Percentiles rank a stretch among this genome's conserved stretches.
Conservation (phyloP, 2,113 vertebrate genomes). For the Tragelaphus scriptus region DNA sequence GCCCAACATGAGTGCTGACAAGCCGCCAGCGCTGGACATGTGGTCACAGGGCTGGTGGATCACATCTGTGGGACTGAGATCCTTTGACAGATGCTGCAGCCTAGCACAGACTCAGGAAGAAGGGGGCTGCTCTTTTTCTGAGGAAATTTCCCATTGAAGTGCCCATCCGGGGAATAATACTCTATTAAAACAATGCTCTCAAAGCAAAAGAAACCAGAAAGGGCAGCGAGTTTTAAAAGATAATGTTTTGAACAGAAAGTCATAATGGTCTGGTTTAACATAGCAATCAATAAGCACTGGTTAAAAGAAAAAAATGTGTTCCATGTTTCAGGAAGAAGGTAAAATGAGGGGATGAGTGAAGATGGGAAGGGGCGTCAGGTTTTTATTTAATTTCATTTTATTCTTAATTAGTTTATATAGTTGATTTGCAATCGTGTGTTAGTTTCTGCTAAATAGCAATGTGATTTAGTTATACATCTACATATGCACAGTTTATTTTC, state of each 20-base stretch:
- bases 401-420: not conserved
- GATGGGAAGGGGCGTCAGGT: not conserved
- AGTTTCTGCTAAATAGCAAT: not conserved
- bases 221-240: not conserved
- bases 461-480: not conserved
- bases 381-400: not conserved
- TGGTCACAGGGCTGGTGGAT: fast-evolving
- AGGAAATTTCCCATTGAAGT: not conserved
- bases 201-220: not conserved
- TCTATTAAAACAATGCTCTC: not conserved
- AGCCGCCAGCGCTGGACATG: too few relatives aligned
- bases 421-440: not conserved
- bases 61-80: not conserved
- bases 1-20: fast-evolving
- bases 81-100: not conserved
- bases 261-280: not conserved
- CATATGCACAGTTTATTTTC: not conserved
- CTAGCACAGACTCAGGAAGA: too few relatives aligned
- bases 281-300: not conserved
- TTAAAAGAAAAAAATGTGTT: not conserved
- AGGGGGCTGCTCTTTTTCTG: too few relatives aligned
- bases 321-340: not conserved
- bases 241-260: not conserved
- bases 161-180: not conserved
- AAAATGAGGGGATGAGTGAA: fast-evolving